Evolutionary conservation across 2,113 vertebrate genomes (phyloP), one percentile per base, ranked within the genome.

Genomic region (Aix galericulata): DNA sequence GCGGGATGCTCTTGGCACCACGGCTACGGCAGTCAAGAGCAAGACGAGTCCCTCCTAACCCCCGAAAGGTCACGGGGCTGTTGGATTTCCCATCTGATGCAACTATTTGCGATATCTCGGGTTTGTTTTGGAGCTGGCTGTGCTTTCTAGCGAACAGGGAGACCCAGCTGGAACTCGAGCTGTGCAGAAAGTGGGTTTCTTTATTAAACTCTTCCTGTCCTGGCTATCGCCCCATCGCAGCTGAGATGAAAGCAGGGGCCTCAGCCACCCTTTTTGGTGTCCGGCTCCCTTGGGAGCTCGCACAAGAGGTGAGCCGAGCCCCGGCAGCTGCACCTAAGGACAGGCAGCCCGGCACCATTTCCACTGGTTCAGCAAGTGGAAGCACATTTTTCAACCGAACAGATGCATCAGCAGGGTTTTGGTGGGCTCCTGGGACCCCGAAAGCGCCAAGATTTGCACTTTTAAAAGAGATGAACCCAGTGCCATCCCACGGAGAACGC

Each of bases 371-470:
- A 13, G 14, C 29, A 71, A 71, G 17, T 0, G 11, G 34, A 32
- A 83, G 13, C 84, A 92, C 71, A 58, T 4, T 72, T 62, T 67
- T 48, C 81, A 92, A 60, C 46, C 55, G 46, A 88, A 74, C 56
- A 89, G 84, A 78, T 72, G 78, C 13, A 3, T 68, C 82, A 94
- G 82, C 73, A 82, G 53, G 38, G 50, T 40, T 82, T 80, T 62
- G 58, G 44, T 77, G 67, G 62, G n/a, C 59, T 69, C 55, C 58
- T 3, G 5, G 71, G 58, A 89, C 6, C 4, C 26, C 1, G 0
- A n/a, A 10, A 82, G 2, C 6, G 60, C 58, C 50, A 44, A 68
- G 23, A 32, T 91, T 32, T 82, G 38, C 62, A 62, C 44, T 93
- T 79, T 56, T 50, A 80, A 88, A 87, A 0, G 6, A 31, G 40